Percentiles rank a stretch among this genome's conserved stretches.
Evolutionary conservation across 2,888 invertebrate species (phyloP).

Genomic region (Anorthoa munda): DNA sequence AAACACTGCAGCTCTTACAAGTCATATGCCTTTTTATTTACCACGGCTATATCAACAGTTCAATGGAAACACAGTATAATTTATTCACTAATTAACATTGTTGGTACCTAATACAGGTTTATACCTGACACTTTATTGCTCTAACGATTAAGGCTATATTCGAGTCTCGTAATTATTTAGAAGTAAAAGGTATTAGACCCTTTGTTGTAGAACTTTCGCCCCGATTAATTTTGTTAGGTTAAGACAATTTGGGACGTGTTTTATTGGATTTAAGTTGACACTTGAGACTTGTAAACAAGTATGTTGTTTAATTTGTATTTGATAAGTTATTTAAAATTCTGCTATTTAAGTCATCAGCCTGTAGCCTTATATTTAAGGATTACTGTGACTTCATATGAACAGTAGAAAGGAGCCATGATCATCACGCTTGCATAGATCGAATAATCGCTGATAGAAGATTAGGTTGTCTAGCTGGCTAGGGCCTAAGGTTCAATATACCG

Average conservation of each 20-base stretch:
- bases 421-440: no score
- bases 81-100: slow-evolving; percentile 23
- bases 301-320: not conserved
- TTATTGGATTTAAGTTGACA: not conserved
- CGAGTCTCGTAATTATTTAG: slow-evolving; percentile 10
- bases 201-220: slow-evolving; percentile 8
- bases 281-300: not conserved
- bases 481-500: no score
- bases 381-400: not conserved
- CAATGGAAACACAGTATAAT: slow-evolving; percentile 25
- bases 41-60: no score
- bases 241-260: slow-evolving; percentile 1
- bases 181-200: slow-evolving; percentile 1
- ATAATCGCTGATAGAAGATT: not conserved
- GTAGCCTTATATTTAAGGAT: not conserved
- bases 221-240: slow-evolving; percentile 8
- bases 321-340: no score
- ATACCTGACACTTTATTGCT: slow-evolving; percentile 31
- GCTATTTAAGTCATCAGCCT: no score
- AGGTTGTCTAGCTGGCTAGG: not conserved
- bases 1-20: no score
- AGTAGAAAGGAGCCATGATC: no score
- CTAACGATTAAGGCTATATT: slow-evolving; percentile 35
- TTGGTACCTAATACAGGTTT: slow-evolving; percentile 18
- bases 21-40: no score